Base-by-base conservation (phyloP, 1,140 invertebrate species). In the Laupala kohalensis region DNA sequence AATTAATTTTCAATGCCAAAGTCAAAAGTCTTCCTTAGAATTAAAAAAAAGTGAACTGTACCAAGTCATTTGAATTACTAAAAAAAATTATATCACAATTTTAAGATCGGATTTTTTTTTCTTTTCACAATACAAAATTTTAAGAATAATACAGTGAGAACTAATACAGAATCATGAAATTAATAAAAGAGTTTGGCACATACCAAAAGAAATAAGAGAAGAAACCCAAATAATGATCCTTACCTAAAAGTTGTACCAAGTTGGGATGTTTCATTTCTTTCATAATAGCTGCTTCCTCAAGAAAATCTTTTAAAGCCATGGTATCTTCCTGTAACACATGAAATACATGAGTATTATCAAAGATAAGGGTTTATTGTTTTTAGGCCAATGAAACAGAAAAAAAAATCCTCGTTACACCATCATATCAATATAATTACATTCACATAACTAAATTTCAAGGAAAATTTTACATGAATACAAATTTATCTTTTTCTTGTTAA, bases 261-360 rank as follows among this genome's bases (percentile, higher is more conserved):
- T 99, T 99, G 9, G 94, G 93, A 84, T 99, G 98, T 78, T 97
- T 96, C 94, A 99, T 97, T 83, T 98, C 96, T 80, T 99, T 99
- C 97, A 99, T 99, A 67, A 99, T 98, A 70, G 93, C 89, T 6
- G 98, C 98, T 83, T 99, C 98, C 80, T 98, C 97, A 23, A 99
- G 83, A 82, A 99, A 99, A 80, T 99, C 98, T 83, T 99, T 98
- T 64, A 99, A 83, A 3, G 96, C 96, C 97, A 99, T 99, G 19
- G 96, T 98, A 78, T 99, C 97, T 82, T 99, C 97, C 87, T 91
- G 75, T 12, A 79, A 76, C 75, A 73, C 73, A 28, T 67, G 72
- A 29, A 64, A 26, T 25, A 69, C 37, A 24, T 64, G n/a, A 25
- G 9, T 66, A 23, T 30, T 29, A 25, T 53, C 4, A 29, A 67